These are phyloP conservation scores for Microctonus brassicae DNA, from an alignment of 2,888 invertebrate species.

Conservation along the genomic window DNA sequence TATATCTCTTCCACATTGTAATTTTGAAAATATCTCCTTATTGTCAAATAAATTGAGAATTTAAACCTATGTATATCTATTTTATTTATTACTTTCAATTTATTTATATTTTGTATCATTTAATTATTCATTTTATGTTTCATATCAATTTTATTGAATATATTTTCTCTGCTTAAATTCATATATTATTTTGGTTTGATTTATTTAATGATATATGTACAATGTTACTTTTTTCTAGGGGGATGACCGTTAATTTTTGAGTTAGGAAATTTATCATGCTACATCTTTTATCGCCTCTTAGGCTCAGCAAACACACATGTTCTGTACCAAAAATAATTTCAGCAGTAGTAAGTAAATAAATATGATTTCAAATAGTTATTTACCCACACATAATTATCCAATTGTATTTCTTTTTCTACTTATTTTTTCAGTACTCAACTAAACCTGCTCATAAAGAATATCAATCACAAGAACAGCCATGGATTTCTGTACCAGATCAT, in stretches of 20 bases:
- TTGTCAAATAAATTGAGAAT: too few relatives aligned
- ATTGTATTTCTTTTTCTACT: slow-evolving; percentile 18
- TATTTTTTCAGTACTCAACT: slow-evolving; percentile 54
- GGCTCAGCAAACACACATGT: slow-evolving; percentile 55
- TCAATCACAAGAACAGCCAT: slow-evolving; percentile 45
- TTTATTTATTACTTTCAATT: too few relatives aligned
- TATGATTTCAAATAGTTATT: slow-evolving; percentile 12
- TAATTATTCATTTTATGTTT: too few relatives aligned
- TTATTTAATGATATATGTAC: not conserved
- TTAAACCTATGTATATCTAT: too few relatives aligned
- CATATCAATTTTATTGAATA: too few relatives aligned
- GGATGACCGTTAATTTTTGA: slow-evolving; percentile 47
- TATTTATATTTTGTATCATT: too few relatives aligned
- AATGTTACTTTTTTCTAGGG: slow-evolving; percentile 25
- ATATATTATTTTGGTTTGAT: too few relatives aligned
- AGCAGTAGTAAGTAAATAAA: slow-evolving; percentile 45
- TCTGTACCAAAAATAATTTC: slow-evolving; percentile 50
- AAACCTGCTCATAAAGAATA: slow-evolving; percentile 45
- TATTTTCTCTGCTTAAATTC: too few relatives aligned
- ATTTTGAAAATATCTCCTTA: too few relatives aligned
- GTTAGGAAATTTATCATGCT: slow-evolving; percentile 56
- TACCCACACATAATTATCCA: too few relatives aligned
- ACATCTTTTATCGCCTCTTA: slow-evolving; percentile 54
- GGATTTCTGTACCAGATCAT: slow-evolving; percentile 43
- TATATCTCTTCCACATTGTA: too few relatives aligned